Evolutionary conservation across 2,113 vertebrate genomes (phyloP).

Genomic region (Oncorhynchus kisutch): DNA sequence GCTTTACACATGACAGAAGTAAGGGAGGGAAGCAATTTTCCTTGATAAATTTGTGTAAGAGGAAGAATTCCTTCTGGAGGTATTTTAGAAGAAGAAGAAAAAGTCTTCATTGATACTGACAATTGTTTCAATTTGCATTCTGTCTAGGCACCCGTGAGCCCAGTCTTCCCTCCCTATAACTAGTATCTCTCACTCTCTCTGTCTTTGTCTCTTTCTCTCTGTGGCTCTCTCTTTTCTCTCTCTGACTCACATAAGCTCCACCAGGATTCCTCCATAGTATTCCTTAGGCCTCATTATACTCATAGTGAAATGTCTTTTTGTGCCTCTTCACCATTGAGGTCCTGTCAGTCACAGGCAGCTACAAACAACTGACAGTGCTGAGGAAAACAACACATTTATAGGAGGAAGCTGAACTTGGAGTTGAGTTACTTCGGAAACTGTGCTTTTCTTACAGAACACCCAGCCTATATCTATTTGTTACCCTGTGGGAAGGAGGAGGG

Average conservation of each 20-base stretch:
- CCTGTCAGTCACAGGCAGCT: constrained; percentile 28
- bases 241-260: not conserved
- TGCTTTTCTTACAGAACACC: too few species aligned
- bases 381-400: not conserved
- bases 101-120: not conserved
- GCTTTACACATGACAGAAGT: not conserved
- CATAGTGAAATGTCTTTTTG: constrained; percentile 22
- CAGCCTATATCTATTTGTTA: not conserved
- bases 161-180: not conserved
- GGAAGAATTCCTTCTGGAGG: not conserved
- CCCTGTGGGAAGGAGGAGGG: not conserved
- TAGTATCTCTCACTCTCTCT: too few species aligned
- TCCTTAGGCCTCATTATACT: constrained; percentile 15
- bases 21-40: not conserved
- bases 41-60: not conserved
- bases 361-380: constrained; percentile 21
- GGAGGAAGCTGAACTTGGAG: too few species aligned
- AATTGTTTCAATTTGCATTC: not conserved
- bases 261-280: not conserved
- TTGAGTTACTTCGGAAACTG: too few species aligned
- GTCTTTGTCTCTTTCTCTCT: not conserved
- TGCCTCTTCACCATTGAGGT: constrained; percentile 14
- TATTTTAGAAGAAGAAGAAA: not conserved
- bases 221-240: not conserved
- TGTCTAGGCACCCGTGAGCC: not conserved